Evolutionary conservation across 2,797 vertebrate genomes (phyloP).

Genomic region (Anolis apletophallus): DNA sequence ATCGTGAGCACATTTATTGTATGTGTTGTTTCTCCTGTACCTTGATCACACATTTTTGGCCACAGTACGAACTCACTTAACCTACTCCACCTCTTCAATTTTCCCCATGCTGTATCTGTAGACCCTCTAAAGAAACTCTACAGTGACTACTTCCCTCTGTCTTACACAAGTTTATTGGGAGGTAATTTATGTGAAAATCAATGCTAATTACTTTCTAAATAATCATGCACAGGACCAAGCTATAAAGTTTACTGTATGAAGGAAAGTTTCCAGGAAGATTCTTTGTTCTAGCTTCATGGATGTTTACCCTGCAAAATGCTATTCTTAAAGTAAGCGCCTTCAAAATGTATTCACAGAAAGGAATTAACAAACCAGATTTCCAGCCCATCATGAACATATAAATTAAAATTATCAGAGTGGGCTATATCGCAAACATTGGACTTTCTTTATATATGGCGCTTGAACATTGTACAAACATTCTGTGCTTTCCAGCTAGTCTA

Average conservation of each 20-base stretch:
- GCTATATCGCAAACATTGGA: constrained; percentile 47
- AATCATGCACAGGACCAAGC: neutral
- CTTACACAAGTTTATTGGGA: constrained; percentile 17
- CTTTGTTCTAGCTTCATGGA: constrained; percentile 24
- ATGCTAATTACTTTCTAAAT: neutral
- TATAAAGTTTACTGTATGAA: constrained; percentile 3
- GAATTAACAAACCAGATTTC: constrained; percentile 24
- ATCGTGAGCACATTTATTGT: constrained; percentile 45
- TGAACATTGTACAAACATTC: constrained; percentile 38
- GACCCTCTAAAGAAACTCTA: neutral
- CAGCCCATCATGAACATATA: constrained; percentile 51
- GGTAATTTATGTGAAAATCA: accelerated
- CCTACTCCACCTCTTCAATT: neutral
- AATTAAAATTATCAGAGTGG: neutral
- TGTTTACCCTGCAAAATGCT: constrained; percentile 39
- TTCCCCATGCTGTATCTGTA: neutral
- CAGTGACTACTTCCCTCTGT: neutral
- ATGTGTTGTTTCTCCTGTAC: neutral
- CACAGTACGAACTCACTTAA: constrained; percentile 18
- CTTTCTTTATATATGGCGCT: constrained; percentile 45
- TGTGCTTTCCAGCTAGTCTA: constrained; percentile 40
- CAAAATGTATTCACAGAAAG: constrained; percentile 32
- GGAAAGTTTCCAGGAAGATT: constrained; percentile 21
- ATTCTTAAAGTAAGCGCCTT: neutral
- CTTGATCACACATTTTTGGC: neutral